phyloP scores from a whole-genome alignment of 2,113 vertebrate genomes.

The Aix galericulata region DNA sequence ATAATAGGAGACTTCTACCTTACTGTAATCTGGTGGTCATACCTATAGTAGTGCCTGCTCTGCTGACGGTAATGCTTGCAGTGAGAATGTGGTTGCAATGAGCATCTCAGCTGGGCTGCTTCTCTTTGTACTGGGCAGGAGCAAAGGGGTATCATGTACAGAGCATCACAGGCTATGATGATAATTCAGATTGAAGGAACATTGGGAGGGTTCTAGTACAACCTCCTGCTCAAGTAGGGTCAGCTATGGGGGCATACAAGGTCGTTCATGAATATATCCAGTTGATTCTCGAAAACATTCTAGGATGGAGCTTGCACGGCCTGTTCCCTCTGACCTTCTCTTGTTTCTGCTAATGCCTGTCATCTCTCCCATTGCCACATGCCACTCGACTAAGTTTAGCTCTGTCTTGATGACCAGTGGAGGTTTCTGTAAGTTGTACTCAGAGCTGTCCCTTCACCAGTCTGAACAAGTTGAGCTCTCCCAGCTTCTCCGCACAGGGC shows the following conservation, averaged over 20 bases:
- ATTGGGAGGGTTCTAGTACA: background rate
- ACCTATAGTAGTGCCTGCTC: no score
- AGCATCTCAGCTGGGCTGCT: background rate
- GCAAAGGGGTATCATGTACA: background rate
- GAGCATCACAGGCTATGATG: background rate
- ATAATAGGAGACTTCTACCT: background rate
- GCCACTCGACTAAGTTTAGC: background rate
- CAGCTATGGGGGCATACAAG: background rate
- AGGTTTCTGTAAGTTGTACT: background rate
- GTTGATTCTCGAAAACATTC: background rate
- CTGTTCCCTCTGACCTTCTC: background rate
- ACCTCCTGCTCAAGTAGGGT: background rate
- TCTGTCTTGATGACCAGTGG: background rate
- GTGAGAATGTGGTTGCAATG: background rate
- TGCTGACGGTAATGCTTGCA: accelerated
- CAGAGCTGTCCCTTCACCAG: background rate
- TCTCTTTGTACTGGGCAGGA: background rate
- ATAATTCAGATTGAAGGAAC: background rate
- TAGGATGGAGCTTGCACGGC: background rate
- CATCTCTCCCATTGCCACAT: background rate
- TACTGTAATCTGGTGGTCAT: background rate
- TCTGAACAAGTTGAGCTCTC: background rate
- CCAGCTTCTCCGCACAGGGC: background rate
- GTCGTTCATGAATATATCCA: background rate
- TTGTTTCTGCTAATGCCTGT: background rate